phyloP scores from a whole-genome alignment of 1,140 invertebrate genomes.

The Lordiphosa collinella region DNA sequence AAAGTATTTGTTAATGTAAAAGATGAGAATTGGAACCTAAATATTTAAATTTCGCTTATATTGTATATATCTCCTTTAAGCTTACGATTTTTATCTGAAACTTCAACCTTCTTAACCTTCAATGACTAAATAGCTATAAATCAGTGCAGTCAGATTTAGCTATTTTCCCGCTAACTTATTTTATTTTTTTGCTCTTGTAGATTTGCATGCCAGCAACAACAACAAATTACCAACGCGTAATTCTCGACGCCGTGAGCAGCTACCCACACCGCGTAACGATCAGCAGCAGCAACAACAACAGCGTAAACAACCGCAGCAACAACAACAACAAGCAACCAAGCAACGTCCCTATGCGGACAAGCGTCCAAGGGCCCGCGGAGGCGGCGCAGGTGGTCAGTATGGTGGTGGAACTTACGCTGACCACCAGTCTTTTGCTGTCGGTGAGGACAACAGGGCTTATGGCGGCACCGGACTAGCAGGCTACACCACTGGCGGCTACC shows the following conservation, averaged over 20 bases:
- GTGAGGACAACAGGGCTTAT: conserved; percentile 44
- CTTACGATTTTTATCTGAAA: too few relatives aligned
- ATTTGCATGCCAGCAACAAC: conserved; percentile 60
- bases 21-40: too few relatives aligned
- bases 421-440: conserved; percentile 21
- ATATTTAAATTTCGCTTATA: too few relatives aligned
- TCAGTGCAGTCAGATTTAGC: background rate
- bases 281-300: conserved; percentile 40
- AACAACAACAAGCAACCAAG: conserved; percentile 52
- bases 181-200: conserved; percentile 13
- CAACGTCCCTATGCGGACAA: conserved; percentile 75
- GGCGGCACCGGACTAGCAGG: conserved; percentile 63
- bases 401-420: conserved; percentile 3
- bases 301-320: conserved; percentile 27
- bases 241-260: conserved; percentile 67
- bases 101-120: too few relatives aligned
- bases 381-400: conserved; percentile 11
- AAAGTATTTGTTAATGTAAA: too few relatives aligned
- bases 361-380: conserved; percentile 56
- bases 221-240: conserved; percentile 41
- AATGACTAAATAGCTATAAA: too few relatives aligned
- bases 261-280: conserved; percentile 59
- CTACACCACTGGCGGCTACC: conserved; percentile 32
- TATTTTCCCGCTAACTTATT: background rate
- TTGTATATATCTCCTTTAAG: too few relatives aligned